Evolutionary conservation across 64 coral and sea anemone species (phyloP).

Genomic region (Montipora sp.): DNA sequence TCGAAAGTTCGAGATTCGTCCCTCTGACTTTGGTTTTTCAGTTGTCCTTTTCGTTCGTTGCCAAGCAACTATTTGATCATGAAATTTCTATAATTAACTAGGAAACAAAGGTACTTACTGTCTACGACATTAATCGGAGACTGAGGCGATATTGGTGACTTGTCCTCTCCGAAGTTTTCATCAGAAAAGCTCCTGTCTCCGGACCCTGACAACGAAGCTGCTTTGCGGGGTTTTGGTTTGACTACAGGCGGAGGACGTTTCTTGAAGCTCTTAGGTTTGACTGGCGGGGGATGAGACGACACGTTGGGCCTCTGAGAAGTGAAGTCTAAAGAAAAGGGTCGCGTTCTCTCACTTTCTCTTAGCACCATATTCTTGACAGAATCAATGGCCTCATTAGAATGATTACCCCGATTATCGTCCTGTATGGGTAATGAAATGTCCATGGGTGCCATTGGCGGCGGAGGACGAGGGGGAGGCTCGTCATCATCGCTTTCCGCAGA

Average conservation of each 20-base stretch:
- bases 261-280: slow-evolving; percentile 76
- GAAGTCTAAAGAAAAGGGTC: slow-evolving; percentile 2
- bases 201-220: neutral
- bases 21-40: too few relatives aligned
- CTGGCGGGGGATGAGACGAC: slow-evolving; percentile 61
- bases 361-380: slow-evolving; percentile 3
- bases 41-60: too few relatives aligned
- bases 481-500: slow-evolving; percentile 17
- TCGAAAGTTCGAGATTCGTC: too few relatives aligned
- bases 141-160: neutral
- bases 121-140: neutral
- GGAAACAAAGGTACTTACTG: neutral
- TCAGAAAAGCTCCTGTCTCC: slow-evolving; percentile 1
- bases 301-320: slow-evolving; percentile 57
- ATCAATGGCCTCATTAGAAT: neutral
- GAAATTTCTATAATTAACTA: neutral
- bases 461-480: slow-evolving; percentile 33
- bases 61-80: too few relatives aligned
- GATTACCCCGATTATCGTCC: neutral
- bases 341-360: slow-evolving; percentile 20
- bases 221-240: slow-evolving; percentile 59
- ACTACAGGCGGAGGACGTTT: slow-evolving; percentile 42
- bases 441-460: slow-evolving; percentile 25
- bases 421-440: neutral
- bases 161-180: neutral